Conservation (phyloP, 1,140 invertebrate genomes). For the Drosophila nasuta region DNA sequence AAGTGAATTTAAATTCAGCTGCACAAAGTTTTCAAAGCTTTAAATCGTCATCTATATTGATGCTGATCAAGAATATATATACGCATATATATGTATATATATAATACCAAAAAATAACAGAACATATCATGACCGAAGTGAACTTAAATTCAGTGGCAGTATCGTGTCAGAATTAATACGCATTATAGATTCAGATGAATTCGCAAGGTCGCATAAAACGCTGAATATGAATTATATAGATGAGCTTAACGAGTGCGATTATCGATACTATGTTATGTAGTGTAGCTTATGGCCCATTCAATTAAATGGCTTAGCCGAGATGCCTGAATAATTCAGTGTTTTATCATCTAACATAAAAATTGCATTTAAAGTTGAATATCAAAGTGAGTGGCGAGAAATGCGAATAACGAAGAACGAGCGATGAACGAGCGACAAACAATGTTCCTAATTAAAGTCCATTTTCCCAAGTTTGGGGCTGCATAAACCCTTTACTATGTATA, state of each 20-base stretch:
- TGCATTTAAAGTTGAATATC: conserved; percentile 65
- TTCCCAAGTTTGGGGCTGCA: conserved; percentile 4
- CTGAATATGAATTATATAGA: not conserved
- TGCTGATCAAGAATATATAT: too few species aligned
- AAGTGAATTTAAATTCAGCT: too few species aligned
- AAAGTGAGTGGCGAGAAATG: conserved; percentile 11
- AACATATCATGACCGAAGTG: too few species aligned
- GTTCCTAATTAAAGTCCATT: conserved; percentile 63
- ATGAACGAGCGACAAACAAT: not conserved
- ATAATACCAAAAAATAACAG: too few species aligned
- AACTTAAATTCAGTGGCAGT: too few species aligned
- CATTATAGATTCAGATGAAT: not conserved
- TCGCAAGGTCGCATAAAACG: not conserved
- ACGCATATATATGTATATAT: too few species aligned
- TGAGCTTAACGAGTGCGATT: not conserved
- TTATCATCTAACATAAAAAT: conserved; percentile 47
- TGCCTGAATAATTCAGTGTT: conserved; percentile 40
- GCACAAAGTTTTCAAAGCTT: too few species aligned
- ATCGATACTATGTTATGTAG: not conserved
- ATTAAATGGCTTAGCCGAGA: conserved; percentile 24
- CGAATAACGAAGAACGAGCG: conserved; percentile 12
- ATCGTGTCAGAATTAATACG: too few species aligned
- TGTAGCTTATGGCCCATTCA: conserved; percentile 14
- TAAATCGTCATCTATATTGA: too few species aligned
- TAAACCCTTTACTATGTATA: conserved; percentile 18